A percentile compares a stretch with the other conserved stretches of the same genome.
Conservation (phyloP, 2,888 invertebrate genomes). For the Stictocephala bisonia region DNA sequence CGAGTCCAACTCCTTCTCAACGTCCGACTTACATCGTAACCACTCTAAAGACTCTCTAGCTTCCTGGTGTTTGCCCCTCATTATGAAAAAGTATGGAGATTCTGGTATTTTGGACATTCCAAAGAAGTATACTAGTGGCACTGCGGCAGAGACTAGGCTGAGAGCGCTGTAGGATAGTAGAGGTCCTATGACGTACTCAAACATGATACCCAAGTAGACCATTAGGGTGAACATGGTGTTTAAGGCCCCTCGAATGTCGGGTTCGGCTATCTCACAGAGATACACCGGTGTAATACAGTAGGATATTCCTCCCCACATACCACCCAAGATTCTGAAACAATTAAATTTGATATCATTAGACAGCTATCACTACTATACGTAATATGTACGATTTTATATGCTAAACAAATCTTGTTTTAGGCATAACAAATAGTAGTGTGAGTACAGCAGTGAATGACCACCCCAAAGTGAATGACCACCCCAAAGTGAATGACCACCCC, state of each 20-base stretch:
- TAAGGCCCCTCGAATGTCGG: slow-evolving; percentile 44
- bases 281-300: slow-evolving; percentile 58
- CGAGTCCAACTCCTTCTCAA: slow-evolving; percentile 39
- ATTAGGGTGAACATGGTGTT: slow-evolving; percentile 61
- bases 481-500: too few species aligned
- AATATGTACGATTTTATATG: too few species aligned
- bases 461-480: too few species aligned
- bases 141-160: slow-evolving; percentile 64
- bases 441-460: too few species aligned
- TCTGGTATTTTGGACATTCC: slow-evolving; percentile 71
- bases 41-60: slow-evolving; percentile 62
- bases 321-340: slow-evolving; percentile 43
- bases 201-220: slow-evolving; percentile 64
- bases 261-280: slow-evolving; percentile 56
- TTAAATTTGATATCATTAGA: too few species aligned
- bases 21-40: slow-evolving; percentile 45
- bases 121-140: slow-evolving; percentile 67
- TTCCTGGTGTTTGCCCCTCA: slow-evolving; percentile 66
- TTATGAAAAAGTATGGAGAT: slow-evolving; percentile 71
- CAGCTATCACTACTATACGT: too few species aligned
- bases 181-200: slow-evolving; percentile 63
- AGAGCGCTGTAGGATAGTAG: slow-evolving; percentile 64
- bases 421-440: too few species aligned
- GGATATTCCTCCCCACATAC: slow-evolving; percentile 56
- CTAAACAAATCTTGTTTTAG: too few species aligned